Conservation (phyloP, 2,888 invertebrate genomes). For the Heteropelma amictum region DNA sequence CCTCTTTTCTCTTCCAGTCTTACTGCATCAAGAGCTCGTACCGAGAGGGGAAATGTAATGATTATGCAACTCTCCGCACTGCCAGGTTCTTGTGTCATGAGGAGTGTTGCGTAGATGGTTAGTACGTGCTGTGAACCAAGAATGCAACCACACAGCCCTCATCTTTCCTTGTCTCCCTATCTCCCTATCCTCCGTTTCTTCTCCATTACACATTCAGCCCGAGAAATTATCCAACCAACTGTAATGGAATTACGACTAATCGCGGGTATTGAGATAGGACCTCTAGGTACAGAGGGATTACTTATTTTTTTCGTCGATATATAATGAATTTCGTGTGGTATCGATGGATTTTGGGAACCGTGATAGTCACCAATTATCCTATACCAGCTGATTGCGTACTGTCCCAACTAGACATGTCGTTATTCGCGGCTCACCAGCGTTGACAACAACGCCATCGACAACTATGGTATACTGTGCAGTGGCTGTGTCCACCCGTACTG, state of each 20-base stretch:
- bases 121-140: constrained; percentile 53
- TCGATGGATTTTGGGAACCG: not conserved
- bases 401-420: not conserved
- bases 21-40: constrained; percentile 58
- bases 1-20: constrained; percentile 36
- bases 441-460: too few relatives aligned
- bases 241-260: not conserved
- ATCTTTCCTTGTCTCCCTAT: constrained; percentile 28
- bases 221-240: constrained; percentile 23
- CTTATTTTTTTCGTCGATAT: too few relatives aligned
- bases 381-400: not conserved
- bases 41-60: constrained; percentile 61
- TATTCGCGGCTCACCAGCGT: not conserved
- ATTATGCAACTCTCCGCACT: constrained; percentile 70
- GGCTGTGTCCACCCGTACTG: not conserved
- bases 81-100: constrained; percentile 57
- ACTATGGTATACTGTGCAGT: too few relatives aligned
- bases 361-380: not conserved
- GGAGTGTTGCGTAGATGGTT: constrained; percentile 49
- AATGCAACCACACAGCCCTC: constrained; percentile 50
- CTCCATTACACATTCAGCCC: constrained; percentile 22
- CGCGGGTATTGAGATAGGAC: too few relatives aligned
- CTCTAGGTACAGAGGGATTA: too few relatives aligned
- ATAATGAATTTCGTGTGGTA: too few relatives aligned
- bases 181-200: constrained; percentile 39